These are phyloP conservation scores for Trissoscelio sp. DNA, from an alignment of 2,888 invertebrate genomes.

Conservation along the genomic window DNA sequence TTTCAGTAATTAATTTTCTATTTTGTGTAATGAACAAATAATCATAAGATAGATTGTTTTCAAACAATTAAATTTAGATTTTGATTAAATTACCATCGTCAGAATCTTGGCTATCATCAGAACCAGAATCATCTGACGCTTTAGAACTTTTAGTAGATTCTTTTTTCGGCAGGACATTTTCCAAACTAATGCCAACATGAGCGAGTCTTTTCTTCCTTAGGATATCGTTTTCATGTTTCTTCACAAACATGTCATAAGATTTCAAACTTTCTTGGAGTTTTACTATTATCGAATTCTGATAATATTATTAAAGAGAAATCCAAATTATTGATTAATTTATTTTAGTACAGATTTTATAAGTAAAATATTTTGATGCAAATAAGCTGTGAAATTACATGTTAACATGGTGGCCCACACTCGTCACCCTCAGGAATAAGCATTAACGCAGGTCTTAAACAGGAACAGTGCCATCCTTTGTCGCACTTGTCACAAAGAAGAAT, in stretches of 20 bases:
- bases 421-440: constrained; percentile 98
- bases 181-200: constrained; percentile 90
- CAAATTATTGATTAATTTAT: no score
- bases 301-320: background rate
- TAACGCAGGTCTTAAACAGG: constrained; percentile 95
- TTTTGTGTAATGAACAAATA: no score
- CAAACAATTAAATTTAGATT: background rate
- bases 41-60: no score
- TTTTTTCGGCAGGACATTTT: constrained; percentile 87
- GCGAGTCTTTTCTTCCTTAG: constrained; percentile 88
- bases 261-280: constrained; percentile 90
- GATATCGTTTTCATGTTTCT: constrained; percentile 87
- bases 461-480: constrained; percentile 98
- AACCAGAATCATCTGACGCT: constrained; percentile 74
- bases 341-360: background rate
- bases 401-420: constrained; percentile 99
- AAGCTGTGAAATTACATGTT: constrained; percentile 90
- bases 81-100: constrained; percentile 58
- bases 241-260: constrained; percentile 90
- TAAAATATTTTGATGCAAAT: constrained; percentile 84
- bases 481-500: constrained; percentile 97
- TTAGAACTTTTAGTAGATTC: constrained; percentile 73
- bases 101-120: constrained; percentile 72
- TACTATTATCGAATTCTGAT: constrained; percentile 85
- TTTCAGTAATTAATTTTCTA: no score